Conservation (phyloP, 2,888 invertebrate genomes). For the Drosophila monieri region DNA sequence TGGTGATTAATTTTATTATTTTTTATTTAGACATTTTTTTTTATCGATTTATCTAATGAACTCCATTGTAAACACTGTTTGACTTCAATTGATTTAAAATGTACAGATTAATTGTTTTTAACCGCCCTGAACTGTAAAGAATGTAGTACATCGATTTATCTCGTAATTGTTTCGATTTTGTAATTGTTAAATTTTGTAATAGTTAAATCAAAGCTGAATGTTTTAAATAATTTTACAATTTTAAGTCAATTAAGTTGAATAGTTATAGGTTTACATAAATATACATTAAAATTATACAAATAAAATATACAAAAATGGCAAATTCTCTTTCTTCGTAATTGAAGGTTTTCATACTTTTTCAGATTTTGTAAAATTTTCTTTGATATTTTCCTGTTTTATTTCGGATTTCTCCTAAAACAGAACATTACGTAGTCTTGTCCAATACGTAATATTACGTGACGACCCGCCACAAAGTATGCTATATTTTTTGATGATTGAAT, state of each 20-base stretch:
- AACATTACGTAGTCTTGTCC: no score
- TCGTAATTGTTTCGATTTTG: not conserved
- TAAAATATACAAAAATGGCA: not conserved
- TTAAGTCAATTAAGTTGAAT: not conserved
- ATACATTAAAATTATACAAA: not conserved
- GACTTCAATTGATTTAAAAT: conserved; percentile 27
- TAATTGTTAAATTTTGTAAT: not conserved
- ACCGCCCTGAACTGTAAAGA: conserved; percentile 7
- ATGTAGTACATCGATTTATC: not conserved
- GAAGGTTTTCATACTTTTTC: not conserved
- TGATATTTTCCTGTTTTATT: no score
- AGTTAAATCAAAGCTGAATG: not conserved
- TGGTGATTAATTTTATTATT: conserved; percentile 63
- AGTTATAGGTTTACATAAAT: no score
- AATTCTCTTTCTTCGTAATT: no score
- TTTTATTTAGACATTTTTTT: conserved; percentile 48
- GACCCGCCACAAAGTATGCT: no score
- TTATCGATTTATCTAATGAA: conserved; percentile 51
- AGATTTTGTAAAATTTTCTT: not conserved
- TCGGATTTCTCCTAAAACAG: no score
- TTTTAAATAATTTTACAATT: not conserved
- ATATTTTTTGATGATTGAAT: no score
- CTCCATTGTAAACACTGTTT: conserved; percentile 49
- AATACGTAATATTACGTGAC: no score
- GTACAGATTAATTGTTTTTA: conserved; percentile 16